Evolutionary conservation across 2,888 invertebrate species (phyloP).

Genomic region (Petrolisthes manimaculis): DNA sequence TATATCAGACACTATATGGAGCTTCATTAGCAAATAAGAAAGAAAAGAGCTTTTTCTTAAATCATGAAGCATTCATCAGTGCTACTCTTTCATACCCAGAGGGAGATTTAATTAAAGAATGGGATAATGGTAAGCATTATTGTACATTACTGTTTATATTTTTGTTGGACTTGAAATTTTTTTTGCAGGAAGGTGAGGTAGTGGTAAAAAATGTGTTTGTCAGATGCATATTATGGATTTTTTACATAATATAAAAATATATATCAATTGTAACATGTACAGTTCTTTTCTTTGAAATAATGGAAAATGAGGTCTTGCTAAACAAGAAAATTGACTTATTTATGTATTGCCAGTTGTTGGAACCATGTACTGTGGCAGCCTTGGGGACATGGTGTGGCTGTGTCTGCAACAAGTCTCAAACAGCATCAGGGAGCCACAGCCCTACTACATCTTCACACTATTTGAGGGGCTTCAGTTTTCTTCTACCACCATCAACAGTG

Average conservation of each 20-base stretch:
- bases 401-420: conserved; percentile 49
- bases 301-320: background rate
- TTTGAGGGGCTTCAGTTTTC: conserved; percentile 61
- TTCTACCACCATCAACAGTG: conserved; percentile 37
- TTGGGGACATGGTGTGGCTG: conserved; percentile 64
- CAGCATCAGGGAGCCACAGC: conserved; percentile 45
- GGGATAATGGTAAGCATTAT: conserved; percentile 42
- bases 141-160: background rate
- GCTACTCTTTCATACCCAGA: conserved; percentile 42
- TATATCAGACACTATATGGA: conserved; percentile 48
- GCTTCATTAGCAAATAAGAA: conserved; percentile 29
- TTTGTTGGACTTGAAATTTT: no score
- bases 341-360: conserved; percentile 55
- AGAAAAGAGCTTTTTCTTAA: conserved; percentile 43
- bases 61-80: conserved; percentile 35
- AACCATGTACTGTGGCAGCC: conserved; percentile 45
- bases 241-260: no score
- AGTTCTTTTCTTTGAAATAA: background rate
- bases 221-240: no score
- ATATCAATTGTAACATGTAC: no score
- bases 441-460: conserved; percentile 53
- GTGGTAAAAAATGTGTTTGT: no score
- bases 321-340: background rate
- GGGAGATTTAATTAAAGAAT: conserved; percentile 32
- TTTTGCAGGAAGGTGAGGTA: no score